Percentiles rank a stretch among this genome's conserved stretches.
Evolutionary conservation across 2,888 invertebrate genomes (phyloP).

Genomic region (Hirtodrosophila histrioides): DNA sequence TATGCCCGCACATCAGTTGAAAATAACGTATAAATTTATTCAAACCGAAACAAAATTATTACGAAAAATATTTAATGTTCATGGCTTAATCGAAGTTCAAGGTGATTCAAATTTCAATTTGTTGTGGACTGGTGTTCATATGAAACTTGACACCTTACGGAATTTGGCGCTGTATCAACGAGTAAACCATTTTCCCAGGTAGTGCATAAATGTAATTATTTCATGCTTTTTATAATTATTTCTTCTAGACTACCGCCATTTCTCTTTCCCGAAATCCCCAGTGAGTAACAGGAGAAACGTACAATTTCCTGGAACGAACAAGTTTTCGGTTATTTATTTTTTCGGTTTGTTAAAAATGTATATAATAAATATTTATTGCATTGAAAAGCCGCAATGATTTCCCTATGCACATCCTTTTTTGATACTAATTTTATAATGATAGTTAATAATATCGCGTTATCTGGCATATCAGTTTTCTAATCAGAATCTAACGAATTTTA

Average conservation of each 20-base stretch:
- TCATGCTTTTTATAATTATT: neutral
- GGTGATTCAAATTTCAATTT: conserved; percentile 92
- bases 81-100: conserved; percentile 89
- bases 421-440: too few relatives aligned
- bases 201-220: conserved; percentile 31
- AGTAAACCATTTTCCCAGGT: conserved; percentile 97
- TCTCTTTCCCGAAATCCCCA: too few relatives aligned
- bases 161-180: conserved; percentile 94
- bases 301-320: neutral
- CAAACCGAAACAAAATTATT: conserved; percentile 93
- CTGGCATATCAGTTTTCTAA: too few relatives aligned
- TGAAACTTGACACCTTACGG: conserved; percentile 94
- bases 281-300: neutral
- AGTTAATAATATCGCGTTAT: too few relatives aligned
- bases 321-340: conserved; percentile 3
- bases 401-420: too few relatives aligned
- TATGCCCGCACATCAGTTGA: conserved; percentile 89
- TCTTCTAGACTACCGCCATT: neutral
- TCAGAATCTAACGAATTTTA: too few relatives aligned
- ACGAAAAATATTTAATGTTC: conserved; percentile 90
- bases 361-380: neutral
- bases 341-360: neutral
- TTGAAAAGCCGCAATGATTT: neutral
- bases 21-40: conserved; percentile 91
- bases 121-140: conserved; percentile 96